Evolutionary conservation across 2,113 vertebrate species (phyloP), one percentile per base, ranked within the genome.

Genomic region (Aptenodytes forsteri): DNA sequence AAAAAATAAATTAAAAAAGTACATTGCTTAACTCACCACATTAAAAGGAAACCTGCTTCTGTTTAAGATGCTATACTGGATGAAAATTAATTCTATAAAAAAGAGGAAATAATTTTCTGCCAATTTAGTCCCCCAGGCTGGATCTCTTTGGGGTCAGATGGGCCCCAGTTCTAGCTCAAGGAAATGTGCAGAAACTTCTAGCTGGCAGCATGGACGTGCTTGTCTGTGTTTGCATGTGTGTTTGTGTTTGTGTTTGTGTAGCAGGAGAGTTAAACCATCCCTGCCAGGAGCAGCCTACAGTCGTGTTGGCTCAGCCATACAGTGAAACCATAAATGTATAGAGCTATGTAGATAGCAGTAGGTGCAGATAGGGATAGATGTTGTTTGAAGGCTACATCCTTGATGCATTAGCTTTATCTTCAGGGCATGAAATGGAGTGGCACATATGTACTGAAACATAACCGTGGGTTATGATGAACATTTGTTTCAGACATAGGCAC

Each of bases 401-500:
- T 66, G 26, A 30, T 70, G 36, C 59, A 30, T 56, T 64, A 46
- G 2, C 30, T 72, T 58, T 40, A 38, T 69, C 40, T 89, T 25
- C 49, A 22, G 25, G 54, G 13, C 23, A 82, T 83, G 67, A 80
- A 55, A 56, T 65, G 27, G 50, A 85, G 42, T 55, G 55, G 17
- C 38, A 47, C 4, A 4, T 62, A 17, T 11, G 11, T 40, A 49
- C 7, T 83, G 56, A 91, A 59, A 23, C 10, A 11, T 55, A 66
- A 16, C 7, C 61, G 32, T 40, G 50, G 19, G 9, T 21, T 96
- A 13, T 32, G 16, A 17, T 89, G 13, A 76, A 12, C 58, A 1
- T 97, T 89, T 96, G 3, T 93, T 97, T 95, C 97, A 99, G 99
- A 99, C 71, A 52, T 97, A 66, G 99, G 99, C 55, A 99, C 99